phyloP scores from a whole-genome alignment of 2,888 invertebrate genomes.

The Oscheius sp. region DNA sequence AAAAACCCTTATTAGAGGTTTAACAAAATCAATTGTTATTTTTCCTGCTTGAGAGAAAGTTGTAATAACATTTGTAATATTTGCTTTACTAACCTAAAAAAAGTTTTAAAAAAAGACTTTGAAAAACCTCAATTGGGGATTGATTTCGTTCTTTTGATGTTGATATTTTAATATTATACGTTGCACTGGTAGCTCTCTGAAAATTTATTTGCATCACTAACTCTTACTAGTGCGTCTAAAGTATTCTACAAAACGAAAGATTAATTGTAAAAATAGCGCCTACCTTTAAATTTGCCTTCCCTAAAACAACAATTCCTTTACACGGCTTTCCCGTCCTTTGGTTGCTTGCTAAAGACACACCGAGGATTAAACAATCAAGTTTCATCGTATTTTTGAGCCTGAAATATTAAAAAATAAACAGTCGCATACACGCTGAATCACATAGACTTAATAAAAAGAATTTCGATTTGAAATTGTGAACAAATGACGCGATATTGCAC shows the following conservation, averaged over 20 bases:
- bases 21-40: constrained; percentile 2
- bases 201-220: no score
- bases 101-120: neutral
- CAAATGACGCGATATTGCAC: no score
- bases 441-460: no score
- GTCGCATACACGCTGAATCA: no score
- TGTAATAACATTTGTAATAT: neutral
- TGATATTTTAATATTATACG: neutral
- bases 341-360: neutral
- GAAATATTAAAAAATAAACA: no score
- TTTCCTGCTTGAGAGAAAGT: neutral
- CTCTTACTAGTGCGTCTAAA: no score
- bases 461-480: no score
- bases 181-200: neutral
- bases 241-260: neutral
- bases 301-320: neutral
- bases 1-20: neutral
- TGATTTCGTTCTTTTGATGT: constrained; percentile 10
- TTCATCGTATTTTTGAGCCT: no score
- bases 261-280: neutral
- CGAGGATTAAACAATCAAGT: neutral
- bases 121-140: neutral
- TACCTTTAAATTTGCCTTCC: constrained; percentile 17
- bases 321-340: constrained; percentile 5
- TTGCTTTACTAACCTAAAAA: neutral